Percentiles rank a stretch among this genome's conserved stretches.
These are phyloP conservation scores for Ceratina japonica DNA, from an alignment of 1,140 invertebrate genomes.

Conservation along the genomic window DNA sequence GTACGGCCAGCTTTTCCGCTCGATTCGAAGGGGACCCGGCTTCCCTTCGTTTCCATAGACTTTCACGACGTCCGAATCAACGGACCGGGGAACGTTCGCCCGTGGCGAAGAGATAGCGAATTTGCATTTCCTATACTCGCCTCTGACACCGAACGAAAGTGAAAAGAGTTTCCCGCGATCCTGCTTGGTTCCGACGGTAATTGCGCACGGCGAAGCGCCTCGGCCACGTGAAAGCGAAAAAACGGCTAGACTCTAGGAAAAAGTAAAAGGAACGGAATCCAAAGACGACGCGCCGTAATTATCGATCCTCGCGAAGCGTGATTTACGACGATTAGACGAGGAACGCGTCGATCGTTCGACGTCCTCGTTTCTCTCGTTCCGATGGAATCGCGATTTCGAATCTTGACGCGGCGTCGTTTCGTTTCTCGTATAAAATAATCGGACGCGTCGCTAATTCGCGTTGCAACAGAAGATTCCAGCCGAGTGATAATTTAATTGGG, in stretches of 20 bases:
- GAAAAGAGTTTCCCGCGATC: conserved; percentile 43
- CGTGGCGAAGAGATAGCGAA: not conserved
- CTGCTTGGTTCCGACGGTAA: conserved; percentile 21
- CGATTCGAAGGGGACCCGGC: no score
- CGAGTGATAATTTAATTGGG: conserved; percentile 62
- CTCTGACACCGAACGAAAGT: conserved; percentile 5
- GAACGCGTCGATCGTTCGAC: no score
- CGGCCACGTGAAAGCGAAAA: conserved; percentile 25
- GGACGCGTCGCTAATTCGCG: conserved; percentile 32
- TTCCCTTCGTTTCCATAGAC: not conserved
- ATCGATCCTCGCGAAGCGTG: not conserved
- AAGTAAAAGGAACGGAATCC: not conserved
- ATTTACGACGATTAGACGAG: no score
- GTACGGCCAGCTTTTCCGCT: no score
- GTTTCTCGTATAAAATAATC: no score
- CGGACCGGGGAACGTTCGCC: not conserved
- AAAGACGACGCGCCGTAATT: no score
- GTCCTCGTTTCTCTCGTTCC: not conserved
- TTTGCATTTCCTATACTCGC: no score
- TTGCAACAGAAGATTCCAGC: conserved; percentile 41
- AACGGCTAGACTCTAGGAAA: not conserved
- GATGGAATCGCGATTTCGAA: conserved; percentile 1
- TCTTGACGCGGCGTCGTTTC: not conserved
- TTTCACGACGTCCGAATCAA: conserved; percentile 8
- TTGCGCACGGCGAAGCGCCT: conserved; percentile 28